These are phyloP conservation scores for Synaphobranchus kaupii DNA, from an alignment of 2,797 vertebrate genomes.

Conservation along the genomic window DNA sequence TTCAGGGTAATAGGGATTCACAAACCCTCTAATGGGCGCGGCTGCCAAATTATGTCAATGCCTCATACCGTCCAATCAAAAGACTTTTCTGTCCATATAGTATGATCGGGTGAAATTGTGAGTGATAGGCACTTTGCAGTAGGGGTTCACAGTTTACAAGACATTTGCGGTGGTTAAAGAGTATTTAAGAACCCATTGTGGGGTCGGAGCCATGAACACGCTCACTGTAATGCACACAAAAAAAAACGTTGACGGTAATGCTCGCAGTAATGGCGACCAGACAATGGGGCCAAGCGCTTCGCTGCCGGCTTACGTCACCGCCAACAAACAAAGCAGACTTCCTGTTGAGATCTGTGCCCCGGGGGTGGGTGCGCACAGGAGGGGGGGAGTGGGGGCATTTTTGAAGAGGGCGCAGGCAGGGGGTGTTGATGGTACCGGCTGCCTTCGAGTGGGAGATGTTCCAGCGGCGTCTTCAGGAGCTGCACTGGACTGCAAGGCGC, in stretches of 20 bases:
- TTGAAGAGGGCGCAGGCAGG: not conserved
- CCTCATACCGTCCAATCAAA: not conserved
- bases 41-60: not conserved
- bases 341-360: constrained; percentile 57
- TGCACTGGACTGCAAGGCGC: constrained; percentile 38
- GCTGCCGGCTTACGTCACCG: not conserved
- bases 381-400: constrained; percentile 36
- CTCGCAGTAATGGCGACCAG: not conserved
- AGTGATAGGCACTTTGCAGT: constrained; percentile 46
- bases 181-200: too few species aligned
- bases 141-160: constrained; percentile 20
- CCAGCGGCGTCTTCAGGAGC: not conserved
- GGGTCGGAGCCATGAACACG: not conserved
- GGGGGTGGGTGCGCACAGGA: constrained; percentile 43
- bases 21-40: not conserved
- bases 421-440: not conserved
- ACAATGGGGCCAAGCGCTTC: not conserved
- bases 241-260: not conserved
- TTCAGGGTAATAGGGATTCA: not conserved
- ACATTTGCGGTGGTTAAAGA: too few species aligned
- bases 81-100: not conserved
- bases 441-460: constrained; percentile 32
- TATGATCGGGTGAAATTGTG: constrained; percentile 52
- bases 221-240: too few species aligned
- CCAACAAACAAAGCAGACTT: constrained; percentile 60